Evolutionary conservation across 2,113 vertebrate species (phyloP).

Genomic region (Passerina amoena): DNA sequence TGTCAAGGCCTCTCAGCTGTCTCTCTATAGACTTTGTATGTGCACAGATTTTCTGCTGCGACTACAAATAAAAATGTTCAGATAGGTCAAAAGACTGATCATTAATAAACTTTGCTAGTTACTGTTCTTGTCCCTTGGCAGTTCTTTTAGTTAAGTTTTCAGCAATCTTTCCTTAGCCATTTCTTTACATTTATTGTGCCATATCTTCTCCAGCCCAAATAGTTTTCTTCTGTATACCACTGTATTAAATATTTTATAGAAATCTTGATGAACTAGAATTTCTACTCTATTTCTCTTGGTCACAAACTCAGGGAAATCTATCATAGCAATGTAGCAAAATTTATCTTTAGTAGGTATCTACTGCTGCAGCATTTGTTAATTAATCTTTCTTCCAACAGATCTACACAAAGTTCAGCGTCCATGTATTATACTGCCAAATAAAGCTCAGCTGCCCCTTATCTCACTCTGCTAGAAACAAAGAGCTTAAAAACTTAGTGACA

Average conservation of each 20-base stretch:
- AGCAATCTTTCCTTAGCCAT: background rate
- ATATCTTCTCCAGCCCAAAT: background rate
- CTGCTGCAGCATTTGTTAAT: background rate
- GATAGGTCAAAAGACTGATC: background rate
- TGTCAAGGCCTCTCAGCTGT: slow-evolving; percentile 35
- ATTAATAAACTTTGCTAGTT: background rate
- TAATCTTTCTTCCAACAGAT: background rate
- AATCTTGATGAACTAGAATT: background rate
- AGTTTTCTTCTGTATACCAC: background rate
- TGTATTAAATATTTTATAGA: background rate
- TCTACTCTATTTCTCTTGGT: background rate
- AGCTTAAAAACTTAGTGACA: background rate
- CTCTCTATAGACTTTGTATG: background rate
- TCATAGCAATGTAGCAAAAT: background rate
- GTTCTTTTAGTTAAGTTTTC: background rate
- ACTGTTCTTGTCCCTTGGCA: background rate
- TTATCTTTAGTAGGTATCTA: background rate
- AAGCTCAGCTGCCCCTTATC: background rate
- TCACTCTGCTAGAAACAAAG: background rate
- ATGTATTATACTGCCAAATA: background rate
- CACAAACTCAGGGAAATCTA: background rate
- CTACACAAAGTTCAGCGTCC: background rate
- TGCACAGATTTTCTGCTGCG: background rate
- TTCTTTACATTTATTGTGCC: background rate
- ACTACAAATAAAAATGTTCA: background rate